Evolutionary conservation across 2,888 invertebrate genomes (phyloP).

Genomic region (Notodonta ziczac): DNA sequence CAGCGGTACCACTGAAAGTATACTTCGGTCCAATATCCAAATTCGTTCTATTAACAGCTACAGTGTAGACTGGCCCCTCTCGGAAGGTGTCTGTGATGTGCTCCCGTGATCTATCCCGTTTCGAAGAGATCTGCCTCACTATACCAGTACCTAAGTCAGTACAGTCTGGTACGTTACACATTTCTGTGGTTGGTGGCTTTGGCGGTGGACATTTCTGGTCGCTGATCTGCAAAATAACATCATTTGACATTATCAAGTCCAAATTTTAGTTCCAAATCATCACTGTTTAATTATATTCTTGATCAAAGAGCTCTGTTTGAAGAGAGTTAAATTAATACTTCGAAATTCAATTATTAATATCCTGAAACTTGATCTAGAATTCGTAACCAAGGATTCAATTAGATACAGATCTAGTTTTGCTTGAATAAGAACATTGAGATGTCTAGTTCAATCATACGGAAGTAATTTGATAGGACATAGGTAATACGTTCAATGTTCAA

Average conservation of each 20-base stretch:
- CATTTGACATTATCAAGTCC: not conserved
- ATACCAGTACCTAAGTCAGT: constrained; percentile 39
- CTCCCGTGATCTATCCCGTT: constrained; percentile 52
- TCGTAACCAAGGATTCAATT: not conserved
- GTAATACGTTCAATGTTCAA: no score
- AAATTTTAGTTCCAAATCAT: not conserved
- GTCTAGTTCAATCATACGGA: no score
- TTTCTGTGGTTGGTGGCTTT: constrained; percentile 63
- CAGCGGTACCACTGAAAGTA: constrained; percentile 64
- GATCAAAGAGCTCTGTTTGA: no score
- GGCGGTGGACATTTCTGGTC: constrained; percentile 69
- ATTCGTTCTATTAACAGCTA: constrained; percentile 65
- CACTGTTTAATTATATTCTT: not conserved
- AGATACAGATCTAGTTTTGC: no score
- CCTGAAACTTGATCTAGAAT: no score
- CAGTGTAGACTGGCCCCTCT: constrained; percentile 72
- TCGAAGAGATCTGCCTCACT: constrained; percentile 53
- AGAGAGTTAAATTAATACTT: no score
- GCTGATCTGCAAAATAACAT: constrained; percentile 57
- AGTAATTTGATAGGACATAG: not conserved
- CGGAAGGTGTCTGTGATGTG: constrained; percentile 63
- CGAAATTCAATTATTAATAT: no score
- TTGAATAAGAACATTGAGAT: no score
- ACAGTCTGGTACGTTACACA: constrained; percentile 69
- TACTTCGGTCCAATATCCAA: constrained; percentile 71